A percentile compares a stretch with the other conserved stretches of the same genome.
Conservation (phyloP, 2,888 invertebrate species). For the Reticulitermes lucifugus region DNA sequence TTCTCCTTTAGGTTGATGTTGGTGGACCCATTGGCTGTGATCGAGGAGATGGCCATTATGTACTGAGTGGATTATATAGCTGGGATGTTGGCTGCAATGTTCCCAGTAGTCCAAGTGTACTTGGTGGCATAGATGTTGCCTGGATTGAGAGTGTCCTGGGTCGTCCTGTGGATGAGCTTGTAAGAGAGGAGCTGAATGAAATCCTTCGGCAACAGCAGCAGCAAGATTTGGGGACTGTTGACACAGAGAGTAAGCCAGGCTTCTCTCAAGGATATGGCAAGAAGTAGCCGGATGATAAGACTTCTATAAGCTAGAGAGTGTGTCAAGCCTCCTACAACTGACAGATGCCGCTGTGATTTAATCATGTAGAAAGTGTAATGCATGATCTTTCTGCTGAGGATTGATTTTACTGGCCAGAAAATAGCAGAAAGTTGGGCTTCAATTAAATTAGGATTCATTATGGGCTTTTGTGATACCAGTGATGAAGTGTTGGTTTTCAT, state of each 20-base stretch:
- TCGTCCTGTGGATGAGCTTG: conserved; percentile 61
- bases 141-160: conserved; percentile 63
- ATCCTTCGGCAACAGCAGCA: conserved; percentile 39
- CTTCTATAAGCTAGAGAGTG: background rate
- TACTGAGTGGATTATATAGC: conserved; percentile 80
- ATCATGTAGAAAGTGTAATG: too few relatives aligned
- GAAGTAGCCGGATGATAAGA: conserved; percentile 7
- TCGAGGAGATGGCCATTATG: conserved; percentile 74
- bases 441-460: too few relatives aligned
- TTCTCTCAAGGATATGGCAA: conserved; percentile 53
- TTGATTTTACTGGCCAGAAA: too few relatives aligned
- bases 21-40: conserved; percentile 87
- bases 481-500: too few relatives aligned
- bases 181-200: conserved; percentile 45
- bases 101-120: conserved; percentile 63
- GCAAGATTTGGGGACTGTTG: conserved; percentile 43
- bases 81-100: conserved; percentile 77
- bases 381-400: too few relatives aligned
- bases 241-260: conserved; percentile 51
- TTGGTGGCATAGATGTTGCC: conserved; percentile 63
- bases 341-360: background rate
- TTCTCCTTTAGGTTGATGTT: conserved; percentile 67
- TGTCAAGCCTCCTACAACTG: too few relatives aligned
- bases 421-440: too few relatives aligned
- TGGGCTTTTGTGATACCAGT: too few relatives aligned